Base-by-base conservation (phyloP, 2,888 invertebrate species). In the Caenorhabditis becei region DNA sequence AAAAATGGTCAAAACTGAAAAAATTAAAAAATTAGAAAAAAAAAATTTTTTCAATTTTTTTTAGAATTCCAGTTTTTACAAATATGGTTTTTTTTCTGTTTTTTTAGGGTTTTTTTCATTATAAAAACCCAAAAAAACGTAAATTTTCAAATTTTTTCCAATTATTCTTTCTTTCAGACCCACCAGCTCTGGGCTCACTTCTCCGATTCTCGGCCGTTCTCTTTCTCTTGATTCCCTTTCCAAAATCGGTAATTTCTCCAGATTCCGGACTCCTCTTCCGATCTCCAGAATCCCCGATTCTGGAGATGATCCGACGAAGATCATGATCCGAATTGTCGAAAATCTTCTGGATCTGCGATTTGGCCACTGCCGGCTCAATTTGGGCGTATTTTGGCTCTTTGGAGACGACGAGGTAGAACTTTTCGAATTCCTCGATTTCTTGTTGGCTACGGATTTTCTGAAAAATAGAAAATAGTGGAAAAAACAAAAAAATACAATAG, bases 261-360 rank as follows among this genome's bases (percentile, higher is more conserved):
- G n/a, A n/a, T n/a, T n/a, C n/a, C n/a, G n/a, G n/a, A n/a, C n/a
- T n/a, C n/a, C n/a, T n/a, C n/a, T n/a, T n/a, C n/a, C n/a, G n/a
- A n/a, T n/a, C n/a, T n/a, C n/a, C 23, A 37, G 7, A 5, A 41
- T 41, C 41, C 7, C 41, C 61, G 35, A 59, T 66, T 61, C 54
- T 37, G 20, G 66, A 66, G 0, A 75, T 24, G 24, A 75, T 61
- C 7, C 24, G n/a, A 0, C 75, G 28, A 3, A 75, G 5, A 26
- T 14, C 23, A 18, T 18, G 37, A 53, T 75, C 49, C 26, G 66
- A 44, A 10, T 61, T 61, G 20, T 75, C 44, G 24, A 37, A 75
- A 8, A 75, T 1, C 1, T 10, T 11, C 24, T 61, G 66, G 20
- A 75, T 67, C 53, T 49, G 51, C 18, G 26, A 41, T 2, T 66